Base-by-base conservation (phyloP, 2,113 vertebrate species). In the Oreochromis spilurus region DNA sequence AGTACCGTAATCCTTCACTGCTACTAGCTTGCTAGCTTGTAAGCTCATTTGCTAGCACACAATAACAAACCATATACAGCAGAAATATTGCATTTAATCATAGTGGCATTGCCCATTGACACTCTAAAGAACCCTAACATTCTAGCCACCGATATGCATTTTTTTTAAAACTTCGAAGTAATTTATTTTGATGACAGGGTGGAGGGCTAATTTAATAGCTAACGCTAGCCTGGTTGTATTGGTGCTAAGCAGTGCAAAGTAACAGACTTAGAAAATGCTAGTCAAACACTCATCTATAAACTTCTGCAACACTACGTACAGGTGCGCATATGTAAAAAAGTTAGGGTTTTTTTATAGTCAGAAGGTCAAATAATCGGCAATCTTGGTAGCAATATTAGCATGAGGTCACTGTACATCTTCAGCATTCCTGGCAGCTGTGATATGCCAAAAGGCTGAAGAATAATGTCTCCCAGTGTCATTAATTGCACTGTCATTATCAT, bases 401-500 rank as follows among this genome's bases (percentile, higher is more conserved):
- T 55, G 72, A 81, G 67, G 85, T 75, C 75, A 48, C 90, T 85
- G 83, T 78, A 84, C 82, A 70, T 79, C 84, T 67, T 55, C 79
- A 38, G 55, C 24, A 78, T 48, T 55, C 50, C 55, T 2, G 81
- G 86, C 90, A 88, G 92, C 90, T 92, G 84, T 52, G 87, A 82
- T 26, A 48, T 55, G 84, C 88, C 88, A 86, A 81, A 82, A 57
- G 57, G 79, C 87, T 88, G 85, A 90, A 87, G 90, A 95, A 83
- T 65, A 86, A 93, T 88, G 84, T 84, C 89, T 83, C 78, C 67
- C 40, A 19, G 13, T 83, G 89, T 87, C 94, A 93, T 94, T 94
- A 94, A 93, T 93, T 92, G 93, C 83, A 70, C 86, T 89, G 90
- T 91, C 93, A 91, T 93, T 93, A 92, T 85, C 87, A 93, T 94